Percentiles rank a stretch among this genome's conserved stretches.
Evolutionary conservation across 2,113 vertebrate species (phyloP).

Genomic region (Gambusia affinis): DNA sequence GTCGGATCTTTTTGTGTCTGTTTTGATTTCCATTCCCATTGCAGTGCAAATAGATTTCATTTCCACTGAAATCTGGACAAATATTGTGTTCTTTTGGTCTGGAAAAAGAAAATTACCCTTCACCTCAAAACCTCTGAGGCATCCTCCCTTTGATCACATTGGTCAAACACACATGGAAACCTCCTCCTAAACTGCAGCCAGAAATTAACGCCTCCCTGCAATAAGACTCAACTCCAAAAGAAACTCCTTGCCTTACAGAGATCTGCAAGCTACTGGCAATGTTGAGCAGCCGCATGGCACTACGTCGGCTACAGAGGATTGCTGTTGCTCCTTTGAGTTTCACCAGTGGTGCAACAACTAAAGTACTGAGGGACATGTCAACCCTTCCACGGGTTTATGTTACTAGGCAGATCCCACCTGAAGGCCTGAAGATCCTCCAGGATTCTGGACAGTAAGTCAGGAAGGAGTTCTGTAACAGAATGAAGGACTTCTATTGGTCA

Average conservation of each 20-base stretch:
- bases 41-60: background rate
- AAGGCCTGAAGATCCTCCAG: constrained; percentile 78
- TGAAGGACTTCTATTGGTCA: constrained; percentile 32
- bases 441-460: constrained; percentile 80
- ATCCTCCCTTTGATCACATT: constrained; percentile 68
- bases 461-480: background rate
- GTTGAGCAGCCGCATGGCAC: constrained; percentile 72
- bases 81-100: constrained; percentile 9
- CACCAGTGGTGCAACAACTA: constrained; percentile 28
- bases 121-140: constrained; percentile 38
- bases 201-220: constrained; percentile 33
- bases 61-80: background rate
- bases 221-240: constrained; percentile 47
- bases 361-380: constrained; percentile 69
- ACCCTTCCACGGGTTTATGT: constrained; percentile 78
- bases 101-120: background rate
- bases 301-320: constrained; percentile 66
- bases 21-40: background rate
- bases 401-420: constrained; percentile 80
- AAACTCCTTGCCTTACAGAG: constrained; percentile 10
- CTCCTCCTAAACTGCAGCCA: constrained; percentile 65
- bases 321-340: constrained; percentile 52
- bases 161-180: constrained; percentile 52
- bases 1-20: background rate
- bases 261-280: constrained; percentile 53